Conservation (phyloP, 2,888 invertebrate species). For the Aporophyla lueneburgensis region DNA sequence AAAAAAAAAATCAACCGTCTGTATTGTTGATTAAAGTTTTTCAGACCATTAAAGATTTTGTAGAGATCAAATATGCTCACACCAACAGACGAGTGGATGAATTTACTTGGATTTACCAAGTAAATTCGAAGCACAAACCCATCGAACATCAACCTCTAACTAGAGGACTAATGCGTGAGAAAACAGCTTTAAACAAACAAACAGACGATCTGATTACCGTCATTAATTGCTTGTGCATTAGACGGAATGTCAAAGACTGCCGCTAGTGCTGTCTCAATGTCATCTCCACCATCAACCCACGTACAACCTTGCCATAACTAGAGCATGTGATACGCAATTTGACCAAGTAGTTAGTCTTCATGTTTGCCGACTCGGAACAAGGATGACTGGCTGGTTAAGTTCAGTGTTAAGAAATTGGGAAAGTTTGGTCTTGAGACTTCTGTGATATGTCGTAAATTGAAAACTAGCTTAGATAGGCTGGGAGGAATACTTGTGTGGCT, state of each 20-base stretch:
- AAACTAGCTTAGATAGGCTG: not conserved
- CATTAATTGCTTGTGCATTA: conserved; percentile 72
- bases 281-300: conserved; percentile 72
- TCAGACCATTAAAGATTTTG: not conserved
- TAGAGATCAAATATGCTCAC: not conserved
- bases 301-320: conserved; percentile 75
- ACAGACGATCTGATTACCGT: conserved; percentile 41
- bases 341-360: conserved; percentile 49
- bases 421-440: not conserved
- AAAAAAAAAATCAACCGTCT: not conserved
- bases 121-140: conserved; percentile 34
- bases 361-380: conserved; percentile 55
- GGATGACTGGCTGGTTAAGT: conserved; percentile 19
- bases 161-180: conserved; percentile 51
- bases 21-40: not conserved
- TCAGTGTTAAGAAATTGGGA: conserved; percentile 12
- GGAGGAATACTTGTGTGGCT: not conserved
- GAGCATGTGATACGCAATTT: conserved; percentile 74
- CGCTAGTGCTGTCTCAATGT: conserved; percentile 74
- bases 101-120: not conserved
- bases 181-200: conserved; percentile 52
- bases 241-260: conserved; percentile 59
- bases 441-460: not conserved
- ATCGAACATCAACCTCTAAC: conserved; percentile 34
- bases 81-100: not conserved